Evolutionary conservation across 2,113 vertebrate species (phyloP).

Genomic region (Elanoides forficatus): DNA sequence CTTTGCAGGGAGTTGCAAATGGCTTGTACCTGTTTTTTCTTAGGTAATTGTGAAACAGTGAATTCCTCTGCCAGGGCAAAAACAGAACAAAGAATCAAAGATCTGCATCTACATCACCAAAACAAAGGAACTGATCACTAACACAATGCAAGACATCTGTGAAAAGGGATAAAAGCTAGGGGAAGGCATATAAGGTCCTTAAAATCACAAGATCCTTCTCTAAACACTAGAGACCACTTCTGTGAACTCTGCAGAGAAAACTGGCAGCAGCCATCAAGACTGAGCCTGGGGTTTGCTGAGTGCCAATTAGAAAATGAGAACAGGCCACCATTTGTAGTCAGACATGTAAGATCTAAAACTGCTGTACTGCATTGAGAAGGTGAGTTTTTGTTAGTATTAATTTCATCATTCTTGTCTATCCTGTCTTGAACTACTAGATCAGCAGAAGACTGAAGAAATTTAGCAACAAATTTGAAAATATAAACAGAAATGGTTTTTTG

Average conservation of each 20-base stretch:
- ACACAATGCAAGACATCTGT: not conserved
- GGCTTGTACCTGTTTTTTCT: not conserved
- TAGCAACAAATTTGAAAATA: not conserved
- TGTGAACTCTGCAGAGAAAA: not conserved
- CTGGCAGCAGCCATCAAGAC: not conserved
- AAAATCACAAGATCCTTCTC: conserved; percentile 50
- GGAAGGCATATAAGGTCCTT: not conserved
- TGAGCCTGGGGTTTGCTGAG: conserved; percentile 11
- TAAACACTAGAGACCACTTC: not conserved
- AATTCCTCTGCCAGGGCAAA: conserved; percentile 15
- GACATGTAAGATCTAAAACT: conserved; percentile 51
- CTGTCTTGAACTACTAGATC: not conserved
- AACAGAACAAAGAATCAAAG: not conserved
- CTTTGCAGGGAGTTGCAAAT: not conserved
- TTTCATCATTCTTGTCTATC: not conserved
- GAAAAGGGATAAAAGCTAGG: not conserved
- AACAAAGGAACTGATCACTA: not conserved
- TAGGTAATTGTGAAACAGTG: not conserved
- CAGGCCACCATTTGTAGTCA: conserved; percentile 56
- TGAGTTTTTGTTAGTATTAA: not conserved
- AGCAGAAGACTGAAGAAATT: not conserved
- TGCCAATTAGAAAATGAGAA: not conserved
- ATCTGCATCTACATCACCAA: conserved; percentile 20
- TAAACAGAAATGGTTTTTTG: not conserved
- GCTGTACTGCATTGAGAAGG: not conserved